phyloP scores from a whole-genome alignment of 2,113 vertebrate genomes.

The Fulica atra region DNA sequence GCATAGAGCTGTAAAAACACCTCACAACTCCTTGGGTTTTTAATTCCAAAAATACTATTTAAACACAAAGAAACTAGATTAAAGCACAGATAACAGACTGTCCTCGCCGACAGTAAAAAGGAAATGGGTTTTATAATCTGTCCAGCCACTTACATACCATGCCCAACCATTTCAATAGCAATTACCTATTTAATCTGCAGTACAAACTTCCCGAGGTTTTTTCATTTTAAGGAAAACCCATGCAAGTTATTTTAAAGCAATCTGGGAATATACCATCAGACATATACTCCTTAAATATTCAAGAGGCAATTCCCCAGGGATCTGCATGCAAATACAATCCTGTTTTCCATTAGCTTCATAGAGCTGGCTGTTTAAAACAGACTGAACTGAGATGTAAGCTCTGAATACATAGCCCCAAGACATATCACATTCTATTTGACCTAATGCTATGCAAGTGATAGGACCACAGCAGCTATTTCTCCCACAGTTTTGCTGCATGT shows the following conservation, averaged over 20 bases:
- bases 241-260: neutral
- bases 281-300: neutral
- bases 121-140: neutral
- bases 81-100: neutral
- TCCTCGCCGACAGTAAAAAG: neutral
- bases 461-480: neutral
- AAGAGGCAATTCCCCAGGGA: neutral
- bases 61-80: neutral
- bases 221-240: neutral
- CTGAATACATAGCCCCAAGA: slow-evolving; percentile 37
- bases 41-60: neutral
- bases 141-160: neutral
- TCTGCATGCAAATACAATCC: slow-evolving; percentile 23
- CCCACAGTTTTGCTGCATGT: neutral
- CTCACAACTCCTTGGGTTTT: neutral
- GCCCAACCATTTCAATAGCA: neutral
- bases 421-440: slow-evolving; percentile 48
- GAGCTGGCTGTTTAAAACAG: slow-evolving; percentile 12
- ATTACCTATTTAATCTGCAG: neutral
- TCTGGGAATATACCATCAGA: neutral
- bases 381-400: slow-evolving; percentile 39
- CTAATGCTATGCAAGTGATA: slow-evolving; percentile 19
- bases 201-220: neutral
- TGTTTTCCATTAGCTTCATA: slow-evolving; percentile 38
- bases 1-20: neutral